A percentile compares a stretch with the other conserved stretches of the same genome.
These are phyloP conservation scores for Bufotes viridis DNA, from an alignment of 2,797 vertebrate genomes.

Conservation along the genomic window DNA sequence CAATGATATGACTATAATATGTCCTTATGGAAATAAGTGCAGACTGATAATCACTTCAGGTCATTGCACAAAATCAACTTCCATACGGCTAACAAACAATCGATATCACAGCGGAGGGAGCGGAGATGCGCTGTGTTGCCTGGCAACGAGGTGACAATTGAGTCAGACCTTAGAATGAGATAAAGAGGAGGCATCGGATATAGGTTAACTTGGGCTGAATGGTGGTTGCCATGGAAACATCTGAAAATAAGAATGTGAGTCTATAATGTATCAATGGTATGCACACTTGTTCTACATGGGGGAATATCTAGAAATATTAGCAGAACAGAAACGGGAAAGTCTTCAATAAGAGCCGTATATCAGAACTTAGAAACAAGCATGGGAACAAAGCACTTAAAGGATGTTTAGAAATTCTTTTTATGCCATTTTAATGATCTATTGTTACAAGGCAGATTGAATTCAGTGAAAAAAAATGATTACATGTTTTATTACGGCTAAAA, in stretches of 20 bases:
- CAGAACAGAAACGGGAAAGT: background rate
- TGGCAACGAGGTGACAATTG: slow-evolving; percentile 53
- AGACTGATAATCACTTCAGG: slow-evolving; percentile 21
- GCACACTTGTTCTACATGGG: background rate
- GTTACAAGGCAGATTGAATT: slow-evolving; percentile 28
- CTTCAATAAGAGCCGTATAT: background rate
- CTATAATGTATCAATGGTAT: slow-evolving; percentile 13
- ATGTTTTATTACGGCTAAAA: slow-evolving; percentile 21
- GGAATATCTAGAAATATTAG: background rate
- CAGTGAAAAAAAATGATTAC: slow-evolving; percentile 11
- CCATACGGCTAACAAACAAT: slow-evolving; percentile 38
- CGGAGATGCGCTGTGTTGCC: slow-evolving; percentile 51
- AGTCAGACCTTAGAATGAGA: slow-evolving; percentile 44
- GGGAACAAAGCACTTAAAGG: slow-evolving; percentile 27
- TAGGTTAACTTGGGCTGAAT: slow-evolving; percentile 43
- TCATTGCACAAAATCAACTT: slow-evolving; percentile 43
- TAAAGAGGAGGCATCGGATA: slow-evolving; percentile 33
- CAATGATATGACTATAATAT: background rate
- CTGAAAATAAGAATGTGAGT: slow-evolving; percentile 46
- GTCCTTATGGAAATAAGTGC: slow-evolving; percentile 8
- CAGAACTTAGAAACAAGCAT: slow-evolving; percentile 31
- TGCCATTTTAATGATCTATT: slow-evolving; percentile 55
- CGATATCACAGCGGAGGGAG: slow-evolving; percentile 39
- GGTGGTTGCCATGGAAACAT: slow-evolving; percentile 49
- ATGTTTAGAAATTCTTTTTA: slow-evolving; percentile 44